Percentiles rank a stretch among this genome's conserved stretches.
Conservation (phyloP, 2,113 vertebrate genomes). For the Orthonyx spaldingii region DNA sequence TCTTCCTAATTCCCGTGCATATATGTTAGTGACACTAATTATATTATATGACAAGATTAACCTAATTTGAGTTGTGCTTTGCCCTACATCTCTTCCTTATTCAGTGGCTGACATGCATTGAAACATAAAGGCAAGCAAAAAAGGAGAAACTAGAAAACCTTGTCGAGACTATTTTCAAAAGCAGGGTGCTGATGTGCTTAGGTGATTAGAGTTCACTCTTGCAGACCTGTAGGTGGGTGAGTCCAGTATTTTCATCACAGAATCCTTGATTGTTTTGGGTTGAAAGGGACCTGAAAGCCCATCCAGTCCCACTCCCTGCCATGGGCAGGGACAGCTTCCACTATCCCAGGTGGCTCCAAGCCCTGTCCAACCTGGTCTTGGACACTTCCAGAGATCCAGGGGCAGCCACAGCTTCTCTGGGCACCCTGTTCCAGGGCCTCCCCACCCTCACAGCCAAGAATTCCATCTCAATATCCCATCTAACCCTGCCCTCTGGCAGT, state of each 20-base stretch:
- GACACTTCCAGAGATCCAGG: background rate
- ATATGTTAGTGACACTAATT: background rate
- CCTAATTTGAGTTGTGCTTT: background rate
- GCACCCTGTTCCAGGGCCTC: fast-evolving
- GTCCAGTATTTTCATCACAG: background rate
- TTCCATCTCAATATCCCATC: background rate
- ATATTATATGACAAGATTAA: background rate
- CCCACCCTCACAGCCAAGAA: fast-evolving
- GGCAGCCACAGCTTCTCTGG: background rate
- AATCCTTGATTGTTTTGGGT: background rate
- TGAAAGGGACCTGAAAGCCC: background rate
- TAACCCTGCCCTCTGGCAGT: background rate
- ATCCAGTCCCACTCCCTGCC: fast-evolving
- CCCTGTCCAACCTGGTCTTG: fast-evolving
- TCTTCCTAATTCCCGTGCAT: background rate
- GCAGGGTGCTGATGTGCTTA: no score
- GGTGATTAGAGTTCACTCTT: background rate
- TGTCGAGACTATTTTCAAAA: background rate
- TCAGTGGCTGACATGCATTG: fast-evolving
- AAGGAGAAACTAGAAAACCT: background rate
- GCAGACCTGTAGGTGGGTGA: fast-evolving
- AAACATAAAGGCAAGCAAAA: background rate
- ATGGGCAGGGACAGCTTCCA: background rate
- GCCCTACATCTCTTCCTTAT: background rate
- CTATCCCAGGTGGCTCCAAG: fast-evolving